phyloP scores from a whole-genome alignment of 1,140 invertebrate genomes.

The Pseudomyrmex dendroicus region DNA sequence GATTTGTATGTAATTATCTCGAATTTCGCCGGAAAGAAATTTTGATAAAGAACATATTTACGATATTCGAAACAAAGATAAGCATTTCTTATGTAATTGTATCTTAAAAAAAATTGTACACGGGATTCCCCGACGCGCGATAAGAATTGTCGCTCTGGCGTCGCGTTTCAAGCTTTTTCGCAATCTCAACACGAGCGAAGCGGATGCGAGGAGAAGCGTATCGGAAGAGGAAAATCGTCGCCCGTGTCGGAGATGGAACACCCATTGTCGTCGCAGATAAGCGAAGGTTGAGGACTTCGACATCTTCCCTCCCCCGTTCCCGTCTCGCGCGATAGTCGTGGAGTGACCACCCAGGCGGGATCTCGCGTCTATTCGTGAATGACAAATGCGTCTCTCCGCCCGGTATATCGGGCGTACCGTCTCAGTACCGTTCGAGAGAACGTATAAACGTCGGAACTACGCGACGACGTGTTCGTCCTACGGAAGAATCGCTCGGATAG shows the following conservation, averaged over 20 bases:
- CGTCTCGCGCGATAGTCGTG: slow-evolving; percentile 18
- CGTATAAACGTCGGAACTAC: slow-evolving; percentile 28
- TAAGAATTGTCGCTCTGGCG: slow-evolving; percentile 12
- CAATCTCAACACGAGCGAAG: slow-evolving; percentile 40
- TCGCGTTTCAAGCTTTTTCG: slow-evolving; percentile 27
- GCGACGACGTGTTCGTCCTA: slow-evolving; percentile 48
- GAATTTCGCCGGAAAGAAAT: background rate
- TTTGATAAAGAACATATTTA: background rate
- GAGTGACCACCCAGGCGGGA: slow-evolving; percentile 75
- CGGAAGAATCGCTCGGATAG: background rate
- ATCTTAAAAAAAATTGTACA: background rate
- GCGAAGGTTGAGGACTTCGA: slow-evolving; percentile 64
- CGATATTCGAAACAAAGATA: background rate
- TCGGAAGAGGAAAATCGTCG: slow-evolving; percentile 59
- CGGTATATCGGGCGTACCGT: slow-evolving; percentile 58
- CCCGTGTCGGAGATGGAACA: slow-evolving; percentile 64
- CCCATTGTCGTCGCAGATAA: slow-evolving; percentile 77
- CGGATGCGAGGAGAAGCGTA: slow-evolving; percentile 46
- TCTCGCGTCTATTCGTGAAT: slow-evolving; percentile 72
- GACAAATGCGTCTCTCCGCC: slow-evolving; percentile 72
- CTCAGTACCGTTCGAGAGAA: slow-evolving; percentile 40
- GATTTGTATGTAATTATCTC: no score
- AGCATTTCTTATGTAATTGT: background rate
- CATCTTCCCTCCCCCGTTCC: slow-evolving; percentile 43
- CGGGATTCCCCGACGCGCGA: background rate